phyloP scores from a whole-genome alignment of 2,888 invertebrate genomes.

The Petrophora chlorosata region DNA sequence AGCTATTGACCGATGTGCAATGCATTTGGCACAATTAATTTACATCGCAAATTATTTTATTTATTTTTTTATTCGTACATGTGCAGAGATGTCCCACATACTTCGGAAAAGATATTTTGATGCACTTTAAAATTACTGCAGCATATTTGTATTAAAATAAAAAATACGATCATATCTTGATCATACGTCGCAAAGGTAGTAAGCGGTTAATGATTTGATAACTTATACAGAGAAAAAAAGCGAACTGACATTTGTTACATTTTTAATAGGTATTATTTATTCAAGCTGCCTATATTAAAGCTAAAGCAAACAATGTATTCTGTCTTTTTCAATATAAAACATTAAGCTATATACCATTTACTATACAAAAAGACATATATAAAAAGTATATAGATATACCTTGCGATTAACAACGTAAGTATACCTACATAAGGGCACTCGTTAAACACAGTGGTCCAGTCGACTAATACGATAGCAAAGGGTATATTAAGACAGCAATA shows the following conservation, averaged over 20 bases:
- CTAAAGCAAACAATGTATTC: neutral
- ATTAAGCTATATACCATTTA: neutral
- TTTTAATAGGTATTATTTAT: neutral
- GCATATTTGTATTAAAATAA: no score
- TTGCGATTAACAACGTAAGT: conserved; percentile 6
- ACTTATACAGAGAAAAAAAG: neutral
- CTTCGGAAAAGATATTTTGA: no score
- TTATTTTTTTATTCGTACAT: no score
- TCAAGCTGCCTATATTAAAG: conserved; percentile 1
- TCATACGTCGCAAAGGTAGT: no score
- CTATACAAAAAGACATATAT: conserved; percentile 7
- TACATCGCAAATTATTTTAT: no score
- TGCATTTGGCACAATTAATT: conserved; percentile 21
- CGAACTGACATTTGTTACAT: neutral
- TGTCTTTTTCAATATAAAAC: conserved; percentile 1
- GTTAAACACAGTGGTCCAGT: conserved; percentile 22
- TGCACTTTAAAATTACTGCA: no score
- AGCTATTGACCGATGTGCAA: no score
- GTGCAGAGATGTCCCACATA: no score
- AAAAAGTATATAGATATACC: conserved; percentile 5
- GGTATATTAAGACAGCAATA: conserved; percentile 19
- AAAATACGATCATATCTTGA: no score
- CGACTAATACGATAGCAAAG: conserved; percentile 13
- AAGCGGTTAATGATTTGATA: no score
- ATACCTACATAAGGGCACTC: conserved; percentile 14